Evolutionary conservation across 2,113 vertebrate species (phyloP).

Genomic region (western clawed frog (Xenopus tropicalis)): DNA sequence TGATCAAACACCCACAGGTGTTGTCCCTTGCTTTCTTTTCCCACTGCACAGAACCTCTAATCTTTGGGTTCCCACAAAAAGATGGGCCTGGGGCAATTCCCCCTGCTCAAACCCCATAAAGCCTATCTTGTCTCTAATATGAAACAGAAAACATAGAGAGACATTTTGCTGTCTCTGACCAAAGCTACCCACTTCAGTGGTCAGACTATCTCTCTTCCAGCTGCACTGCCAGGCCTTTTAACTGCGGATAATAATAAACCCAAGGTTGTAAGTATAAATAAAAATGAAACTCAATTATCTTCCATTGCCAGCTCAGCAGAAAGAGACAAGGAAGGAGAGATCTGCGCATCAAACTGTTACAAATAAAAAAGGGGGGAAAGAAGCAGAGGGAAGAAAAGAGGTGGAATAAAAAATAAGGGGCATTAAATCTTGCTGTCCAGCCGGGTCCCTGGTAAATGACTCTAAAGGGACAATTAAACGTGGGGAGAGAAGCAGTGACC

Average conservation of each 20-base stretch:
- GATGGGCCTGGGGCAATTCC: no score
- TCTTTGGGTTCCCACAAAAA: no score
- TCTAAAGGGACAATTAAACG: constrained; percentile 42
- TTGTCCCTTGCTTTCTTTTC: no score
- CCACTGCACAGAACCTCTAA: no score
- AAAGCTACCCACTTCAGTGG: constrained; percentile 33
- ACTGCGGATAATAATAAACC: constrained; percentile 41
- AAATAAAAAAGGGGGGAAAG: constrained; percentile 24
- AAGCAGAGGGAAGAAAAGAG: constrained; percentile 30
- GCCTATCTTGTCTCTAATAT: no score
- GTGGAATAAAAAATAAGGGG: constrained; percentile 23
- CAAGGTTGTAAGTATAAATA: constrained; percentile 46
- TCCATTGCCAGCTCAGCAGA: constrained; percentile 41
- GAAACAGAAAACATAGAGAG: neutral
- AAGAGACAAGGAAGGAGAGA: constrained; percentile 21
- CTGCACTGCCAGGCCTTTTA: constrained; percentile 36
- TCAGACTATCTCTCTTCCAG: constrained; percentile 29
- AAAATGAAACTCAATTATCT: constrained; percentile 51
- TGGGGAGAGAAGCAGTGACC: constrained; percentile 13
- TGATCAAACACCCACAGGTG: no score
- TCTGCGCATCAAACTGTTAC: constrained; percentile 15
- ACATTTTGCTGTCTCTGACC: constrained; percentile 1
- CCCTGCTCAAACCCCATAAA: no score
- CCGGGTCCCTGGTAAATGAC: neutral
- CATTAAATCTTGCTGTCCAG: constrained; percentile 33